These are phyloP conservation scores for Lophura nycthemera DNA, from an alignment of 2,113 vertebrate genomes.

Conservation along the genomic window DNA sequence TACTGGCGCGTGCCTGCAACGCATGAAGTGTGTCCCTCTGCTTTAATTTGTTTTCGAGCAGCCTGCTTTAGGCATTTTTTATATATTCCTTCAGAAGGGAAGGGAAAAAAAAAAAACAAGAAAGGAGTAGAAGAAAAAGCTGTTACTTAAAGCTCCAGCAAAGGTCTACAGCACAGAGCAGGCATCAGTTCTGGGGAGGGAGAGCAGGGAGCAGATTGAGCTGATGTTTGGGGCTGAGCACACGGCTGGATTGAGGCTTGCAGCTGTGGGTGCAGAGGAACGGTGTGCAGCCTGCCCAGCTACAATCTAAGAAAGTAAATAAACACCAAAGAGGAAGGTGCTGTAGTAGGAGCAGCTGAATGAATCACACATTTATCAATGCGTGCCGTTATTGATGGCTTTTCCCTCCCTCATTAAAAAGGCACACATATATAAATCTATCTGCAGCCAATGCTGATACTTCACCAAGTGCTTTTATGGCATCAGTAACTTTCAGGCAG, in stretches of 20 bases:
- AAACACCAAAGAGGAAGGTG: constrained; percentile 50
- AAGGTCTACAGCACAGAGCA: background rate
- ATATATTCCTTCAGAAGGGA: background rate
- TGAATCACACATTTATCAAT: constrained; percentile 52
- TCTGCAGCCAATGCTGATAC: background rate
- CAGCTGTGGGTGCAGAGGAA: background rate
- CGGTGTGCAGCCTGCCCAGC: constrained; percentile 15
- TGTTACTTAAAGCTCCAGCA: constrained; percentile 26
- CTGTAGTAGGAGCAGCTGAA: constrained; percentile 23
- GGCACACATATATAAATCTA: background rate
- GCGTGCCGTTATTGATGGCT: constrained; percentile 5
- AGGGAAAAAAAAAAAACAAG: fast-evolving
- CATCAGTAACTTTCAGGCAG: background rate
- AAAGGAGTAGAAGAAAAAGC: background rate
- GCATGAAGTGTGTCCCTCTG: constrained; percentile 58
- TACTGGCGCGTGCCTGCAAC: constrained; percentile 28
- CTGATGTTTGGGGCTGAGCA: background rate
- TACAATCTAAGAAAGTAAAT: constrained; percentile 43
- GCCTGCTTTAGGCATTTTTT: constrained; percentile 59
- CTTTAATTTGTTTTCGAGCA: constrained; percentile 60
- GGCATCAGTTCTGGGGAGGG: constrained; percentile 5
- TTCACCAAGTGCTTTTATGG: background rate
- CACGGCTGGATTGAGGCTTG: constrained; percentile 17
- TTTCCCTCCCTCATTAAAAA: constrained; percentile 31
- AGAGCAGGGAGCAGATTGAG: background rate